These are phyloP conservation scores for Nemotelus nigrinus DNA, from an alignment of 2,888 invertebrate genomes.

Conservation along the genomic window DNA sequence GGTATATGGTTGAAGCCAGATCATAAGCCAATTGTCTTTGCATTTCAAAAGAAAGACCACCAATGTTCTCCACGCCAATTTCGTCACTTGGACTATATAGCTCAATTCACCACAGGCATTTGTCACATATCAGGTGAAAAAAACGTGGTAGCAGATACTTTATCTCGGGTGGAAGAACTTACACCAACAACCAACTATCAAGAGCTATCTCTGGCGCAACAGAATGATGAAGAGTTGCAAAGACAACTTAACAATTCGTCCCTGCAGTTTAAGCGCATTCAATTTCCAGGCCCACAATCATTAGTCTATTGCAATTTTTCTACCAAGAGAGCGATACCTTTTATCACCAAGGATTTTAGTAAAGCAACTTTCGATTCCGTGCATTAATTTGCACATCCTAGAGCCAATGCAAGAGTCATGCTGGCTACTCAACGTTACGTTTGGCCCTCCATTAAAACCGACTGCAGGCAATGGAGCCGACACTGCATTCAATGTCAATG, in stretches of 20 bases:
- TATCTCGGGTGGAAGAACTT: slow-evolving; percentile 27
- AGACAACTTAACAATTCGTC: neutral
- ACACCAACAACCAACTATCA: neutral
- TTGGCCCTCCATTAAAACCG: slow-evolving; percentile 53
- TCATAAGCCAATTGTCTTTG: no score
- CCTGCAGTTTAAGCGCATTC: slow-evolving; percentile 8
- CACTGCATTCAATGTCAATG: slow-evolving; percentile 47
- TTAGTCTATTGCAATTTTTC: slow-evolving; percentile 52
- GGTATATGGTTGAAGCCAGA: slow-evolving; percentile 50
- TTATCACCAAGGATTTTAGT: slow-evolving; percentile 51
- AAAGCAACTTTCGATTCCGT: slow-evolving; percentile 51
- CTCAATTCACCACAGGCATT: slow-evolving; percentile 46
- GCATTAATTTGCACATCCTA: slow-evolving; percentile 8
- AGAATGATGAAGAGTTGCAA: slow-evolving; percentile 12
- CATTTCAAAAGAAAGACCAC: no score
- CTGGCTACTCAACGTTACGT: slow-evolving; percentile 45
- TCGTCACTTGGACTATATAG: slow-evolving; percentile 52
- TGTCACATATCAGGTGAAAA: slow-evolving; percentile 35
- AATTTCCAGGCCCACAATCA: slow-evolving; percentile 19
- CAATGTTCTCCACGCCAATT: slow-evolving; percentile 54
- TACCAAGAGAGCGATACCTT: slow-evolving; percentile 50
- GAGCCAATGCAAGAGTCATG: neutral
- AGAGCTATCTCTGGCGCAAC: neutral
- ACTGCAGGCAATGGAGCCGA: neutral
- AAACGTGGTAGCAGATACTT: slow-evolving; percentile 41